These are phyloP conservation scores for Venustoraphidia nigricollis DNA, from an alignment of 2,888 invertebrate species.

Conservation along the genomic window DNA sequence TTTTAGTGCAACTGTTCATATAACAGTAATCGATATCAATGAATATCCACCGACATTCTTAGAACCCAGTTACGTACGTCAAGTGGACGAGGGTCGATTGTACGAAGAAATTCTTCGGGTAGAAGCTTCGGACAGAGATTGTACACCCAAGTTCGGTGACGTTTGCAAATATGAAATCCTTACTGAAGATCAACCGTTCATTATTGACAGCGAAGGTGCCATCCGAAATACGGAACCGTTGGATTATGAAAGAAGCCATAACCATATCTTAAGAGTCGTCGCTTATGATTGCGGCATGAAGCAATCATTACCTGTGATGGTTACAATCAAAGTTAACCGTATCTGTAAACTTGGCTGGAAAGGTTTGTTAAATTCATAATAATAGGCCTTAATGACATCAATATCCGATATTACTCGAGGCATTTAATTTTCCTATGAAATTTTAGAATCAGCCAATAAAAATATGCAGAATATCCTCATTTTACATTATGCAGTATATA, in stretches of 20 bases:
- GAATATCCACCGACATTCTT: conserved; percentile 88
- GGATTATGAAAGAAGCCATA: conserved; percentile 84
- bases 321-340: conserved; percentile 84
- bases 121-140: conserved; percentile 85
- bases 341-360: conserved; percentile 67
- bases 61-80: conserved; percentile 77
- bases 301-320: conserved; percentile 84
- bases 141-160: conserved; percentile 87
- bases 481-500: neutral
- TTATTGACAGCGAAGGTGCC: conserved; percentile 86
- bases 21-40: conserved; percentile 91
- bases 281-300: conserved; percentile 97
- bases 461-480: too few relatives aligned
- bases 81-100: conserved; percentile 79
- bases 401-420: too few relatives aligned
- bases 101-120: conserved; percentile 84
- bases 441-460: too few relatives aligned
- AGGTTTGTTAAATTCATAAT: conserved; percentile 30
- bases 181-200: conserved; percentile 79
- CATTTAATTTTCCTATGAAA: too few relatives aligned
- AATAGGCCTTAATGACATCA: neutral
- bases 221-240: conserved; percentile 87
- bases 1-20: conserved; percentile 77
- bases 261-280: conserved; percentile 90
- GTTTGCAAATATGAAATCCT: conserved; percentile 96